Base-by-base conservation (phyloP, 2,888 invertebrate species). In the Lutraria lutraria region DNA sequence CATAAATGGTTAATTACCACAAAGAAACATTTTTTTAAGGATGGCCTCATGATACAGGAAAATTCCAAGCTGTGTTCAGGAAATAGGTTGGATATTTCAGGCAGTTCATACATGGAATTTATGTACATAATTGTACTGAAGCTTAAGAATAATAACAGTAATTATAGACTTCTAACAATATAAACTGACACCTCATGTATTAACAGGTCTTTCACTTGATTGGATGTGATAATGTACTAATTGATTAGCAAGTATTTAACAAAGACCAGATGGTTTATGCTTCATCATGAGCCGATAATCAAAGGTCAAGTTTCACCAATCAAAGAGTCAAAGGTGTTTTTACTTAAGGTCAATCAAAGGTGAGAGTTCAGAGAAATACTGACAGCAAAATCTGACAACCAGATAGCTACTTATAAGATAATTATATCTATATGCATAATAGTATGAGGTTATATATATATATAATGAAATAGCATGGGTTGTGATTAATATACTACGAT, bases 221-320 rank as follows among this genome's bases (percentile, higher is more conserved):
- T 68, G 63, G n/a, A 68, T 68, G 63, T 68, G 63, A 2, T 68
- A 68, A 68, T 68, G 25, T 25, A 25, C 63, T 68, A 68, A 68
- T 68, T 68, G 63, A 68, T 68, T 25, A 68, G 63, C 25, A 68
- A 68, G n/a, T 13, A 72, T 52, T n/a, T n/a, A 83, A 83, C 83
- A 83, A 43, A 25, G 72, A 60, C 34, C 83, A 83, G 68, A 83
- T 83, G 83, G 52, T 68, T n/a, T 34, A 25, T n/a, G 31, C 31
- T 60, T 60, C 31, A 54, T 82, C 60, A 82, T 29, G 16, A 4
- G 21, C 13, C 34, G 63, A 34, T 82, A 34, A 82, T 82, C 29
- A 82, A 10, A 19, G 60, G 15, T 60, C 60, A 60, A 34, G 52
- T 52, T 52, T 43, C 52, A 68, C 81, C 68, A 72, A 68, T 68